Conservation (phyloP, 2,797 vertebrate species). For the Coregonus sp. region DNA sequence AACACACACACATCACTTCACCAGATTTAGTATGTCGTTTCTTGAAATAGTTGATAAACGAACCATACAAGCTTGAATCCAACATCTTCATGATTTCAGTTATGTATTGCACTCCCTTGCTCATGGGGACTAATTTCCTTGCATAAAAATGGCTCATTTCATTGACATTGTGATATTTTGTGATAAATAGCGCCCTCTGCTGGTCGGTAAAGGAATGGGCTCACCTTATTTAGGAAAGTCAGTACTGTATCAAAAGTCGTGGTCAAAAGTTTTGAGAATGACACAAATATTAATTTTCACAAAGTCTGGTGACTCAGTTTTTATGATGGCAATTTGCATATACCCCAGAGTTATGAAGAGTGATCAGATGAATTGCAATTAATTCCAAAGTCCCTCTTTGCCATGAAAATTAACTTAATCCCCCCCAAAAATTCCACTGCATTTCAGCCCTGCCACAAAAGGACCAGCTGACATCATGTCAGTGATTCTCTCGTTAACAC, state of each 20-base stretch:
- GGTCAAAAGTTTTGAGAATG: too few species aligned
- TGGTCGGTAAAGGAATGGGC: background rate
- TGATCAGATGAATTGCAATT: too few species aligned
- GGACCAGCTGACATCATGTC: too few species aligned
- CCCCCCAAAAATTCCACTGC: too few species aligned
- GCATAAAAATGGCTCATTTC: background rate
- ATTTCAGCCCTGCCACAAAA: too few species aligned
- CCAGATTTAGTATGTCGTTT: background rate
- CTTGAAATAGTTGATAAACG: background rate
- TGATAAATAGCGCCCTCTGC: slow-evolving; percentile 3
- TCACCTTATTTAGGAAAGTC: background rate
- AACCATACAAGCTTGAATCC: background rate
- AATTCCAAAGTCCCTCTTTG: too few species aligned
- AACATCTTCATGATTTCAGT: background rate
- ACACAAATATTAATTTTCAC: too few species aligned
- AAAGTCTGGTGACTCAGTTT: too few species aligned
- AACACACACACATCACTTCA: background rate
- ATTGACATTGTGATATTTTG: background rate
- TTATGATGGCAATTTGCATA: too few species aligned
- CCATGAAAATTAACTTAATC: too few species aligned
- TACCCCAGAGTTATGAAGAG: too few species aligned
- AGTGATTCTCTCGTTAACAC: too few species aligned
- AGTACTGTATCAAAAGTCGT: background rate
- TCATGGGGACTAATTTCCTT: background rate
- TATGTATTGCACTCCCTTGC: background rate